Conservation (phyloP, 64 coral and sea anemone species). For the Dendronephthya gigantea region DNA sequence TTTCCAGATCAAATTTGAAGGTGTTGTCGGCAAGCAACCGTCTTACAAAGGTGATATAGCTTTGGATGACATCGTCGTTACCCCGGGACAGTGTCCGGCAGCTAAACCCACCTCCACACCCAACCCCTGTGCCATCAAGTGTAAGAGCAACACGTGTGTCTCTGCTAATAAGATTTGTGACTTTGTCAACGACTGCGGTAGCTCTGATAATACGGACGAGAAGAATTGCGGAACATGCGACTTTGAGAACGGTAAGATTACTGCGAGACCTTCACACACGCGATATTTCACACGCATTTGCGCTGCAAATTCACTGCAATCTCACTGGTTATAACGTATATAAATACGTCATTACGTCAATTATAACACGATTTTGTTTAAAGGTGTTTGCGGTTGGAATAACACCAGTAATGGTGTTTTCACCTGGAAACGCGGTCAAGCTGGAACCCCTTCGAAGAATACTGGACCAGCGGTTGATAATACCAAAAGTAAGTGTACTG, state of each 20-base stretch:
- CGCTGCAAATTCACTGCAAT: no score
- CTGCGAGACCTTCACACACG: neutral
- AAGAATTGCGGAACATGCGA: slow-evolving; percentile 59
- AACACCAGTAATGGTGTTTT: slow-evolving; percentile 79
- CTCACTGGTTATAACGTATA: no score
- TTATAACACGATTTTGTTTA: neutral
- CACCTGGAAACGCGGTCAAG: slow-evolving; percentile 62
- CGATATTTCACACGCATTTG: no score
- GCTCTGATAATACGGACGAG: slow-evolving; percentile 67
- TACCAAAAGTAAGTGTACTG: slow-evolving; percentile 53
- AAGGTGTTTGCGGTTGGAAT: slow-evolving; percentile 75
- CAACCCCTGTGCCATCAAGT: slow-evolving; percentile 74
- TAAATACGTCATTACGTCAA: no score
- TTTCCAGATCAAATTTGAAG: slow-evolving; percentile 72
- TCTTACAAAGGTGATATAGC: slow-evolving; percentile 81
- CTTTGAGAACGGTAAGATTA: slow-evolving; percentile 67
- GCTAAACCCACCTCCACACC: slow-evolving; percentile 63
- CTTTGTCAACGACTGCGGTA: slow-evolving; percentile 79
- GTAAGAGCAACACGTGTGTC: slow-evolving; percentile 56
- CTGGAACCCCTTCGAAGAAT: slow-evolving; percentile 68
- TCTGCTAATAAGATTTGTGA: slow-evolving; percentile 62
- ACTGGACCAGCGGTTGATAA: slow-evolving; percentile 73
- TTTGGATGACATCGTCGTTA: slow-evolving; percentile 73
- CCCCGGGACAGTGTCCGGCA: slow-evolving; percentile 69
- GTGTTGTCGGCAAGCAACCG: slow-evolving; percentile 15